Evolutionary conservation across 1,140 invertebrate species (phyloP), one percentile per base, ranked within the genome.

Genomic region (Lordiphosa collinella): DNA sequence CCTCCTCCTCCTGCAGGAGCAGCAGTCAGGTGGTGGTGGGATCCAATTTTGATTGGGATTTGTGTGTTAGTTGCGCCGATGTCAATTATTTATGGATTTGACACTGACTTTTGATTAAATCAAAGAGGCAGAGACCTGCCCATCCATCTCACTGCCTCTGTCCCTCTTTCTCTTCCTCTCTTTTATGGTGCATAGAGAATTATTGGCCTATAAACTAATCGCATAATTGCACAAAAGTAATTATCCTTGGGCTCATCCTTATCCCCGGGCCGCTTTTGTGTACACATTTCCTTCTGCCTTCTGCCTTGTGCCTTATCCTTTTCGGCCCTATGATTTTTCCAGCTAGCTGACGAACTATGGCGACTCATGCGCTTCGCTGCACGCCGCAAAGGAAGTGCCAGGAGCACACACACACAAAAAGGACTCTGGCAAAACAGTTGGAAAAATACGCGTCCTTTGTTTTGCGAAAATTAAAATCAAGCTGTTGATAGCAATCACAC

Each of bases 161-260:
- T 3, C 14, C 14, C 18, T 5, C 18, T 5, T 5, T 22, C 18
- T 22, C 18, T n/a, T n/a, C n/a, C n/a, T 4, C 18, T 22, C 18
- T 22, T 0, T 4, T 5, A 5, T 22, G 4, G 18, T 37, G 41
- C 48, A 73, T 78, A 63, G 50, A 70, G 50, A 85, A 54, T 62
- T 85, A 84, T 84, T 84, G 78, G 78, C 78, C 78, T 84, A 84
- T 84, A 84, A 84, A 84, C 79, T 85, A 84, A 84, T 84, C 78
- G 68, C 64, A 84, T 84, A 84, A 84, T 84, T 73, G 79, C 57
- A 85, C 68, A 73, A 73, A 85, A 78, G 73, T 85, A 84, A 85
- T 84, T 84, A 84, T 78, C 55, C 56, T 50, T 40, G 54, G 38
- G 61, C 51, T 59, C 47, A 64, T 58, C 53, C 67, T 60, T 41